phyloP scores from a whole-genome alignment of 2,888 invertebrate genomes.

The Alloplasta piceator region DNA sequence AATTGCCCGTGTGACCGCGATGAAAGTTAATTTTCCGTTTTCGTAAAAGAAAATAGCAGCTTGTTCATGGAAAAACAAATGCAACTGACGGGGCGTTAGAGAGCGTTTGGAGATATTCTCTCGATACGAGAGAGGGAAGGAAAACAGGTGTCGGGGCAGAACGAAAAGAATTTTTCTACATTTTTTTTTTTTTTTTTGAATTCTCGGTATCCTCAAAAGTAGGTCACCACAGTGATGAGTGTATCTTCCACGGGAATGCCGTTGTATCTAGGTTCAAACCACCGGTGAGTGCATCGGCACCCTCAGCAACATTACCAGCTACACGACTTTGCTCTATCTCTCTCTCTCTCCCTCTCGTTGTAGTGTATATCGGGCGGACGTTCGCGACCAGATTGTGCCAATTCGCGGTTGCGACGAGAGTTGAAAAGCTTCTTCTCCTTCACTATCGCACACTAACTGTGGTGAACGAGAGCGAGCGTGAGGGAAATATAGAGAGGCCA shows the following conservation, averaged over 20 bases:
- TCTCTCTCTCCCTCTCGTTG: background rate
- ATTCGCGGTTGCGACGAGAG: conserved; percentile 43
- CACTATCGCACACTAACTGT: conserved; percentile 3
- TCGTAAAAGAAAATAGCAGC: background rate
- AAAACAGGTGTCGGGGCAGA: background rate
- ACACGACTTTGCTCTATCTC: conserved; percentile 18
- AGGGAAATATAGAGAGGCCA: conserved; percentile 18
- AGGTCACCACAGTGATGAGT: conserved; percentile 31
- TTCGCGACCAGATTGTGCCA: conserved; percentile 65
- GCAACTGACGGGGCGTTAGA: background rate
- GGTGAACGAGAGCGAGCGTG: conserved; percentile 19
- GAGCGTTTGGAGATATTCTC: background rate
- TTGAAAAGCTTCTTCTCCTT: conserved; percentile 32
- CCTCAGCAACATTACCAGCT: conserved; percentile 29
- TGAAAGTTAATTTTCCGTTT: conserved; percentile 19
- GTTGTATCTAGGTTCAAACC: conserved; percentile 43
- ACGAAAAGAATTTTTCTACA: too few species aligned
- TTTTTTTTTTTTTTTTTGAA: background rate
- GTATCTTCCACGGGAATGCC: conserved; percentile 36
- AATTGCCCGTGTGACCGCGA: conserved; percentile 14
- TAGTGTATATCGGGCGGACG: conserved; percentile 37
- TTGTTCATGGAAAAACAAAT: conserved; percentile 1
- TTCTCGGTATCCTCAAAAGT: conserved; percentile 28
- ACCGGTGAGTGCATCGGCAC: conserved; percentile 31
- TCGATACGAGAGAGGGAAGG: background rate